Base-by-base conservation (phyloP, 2,113 vertebrate species). In the Myotis yumanensis region DNA sequence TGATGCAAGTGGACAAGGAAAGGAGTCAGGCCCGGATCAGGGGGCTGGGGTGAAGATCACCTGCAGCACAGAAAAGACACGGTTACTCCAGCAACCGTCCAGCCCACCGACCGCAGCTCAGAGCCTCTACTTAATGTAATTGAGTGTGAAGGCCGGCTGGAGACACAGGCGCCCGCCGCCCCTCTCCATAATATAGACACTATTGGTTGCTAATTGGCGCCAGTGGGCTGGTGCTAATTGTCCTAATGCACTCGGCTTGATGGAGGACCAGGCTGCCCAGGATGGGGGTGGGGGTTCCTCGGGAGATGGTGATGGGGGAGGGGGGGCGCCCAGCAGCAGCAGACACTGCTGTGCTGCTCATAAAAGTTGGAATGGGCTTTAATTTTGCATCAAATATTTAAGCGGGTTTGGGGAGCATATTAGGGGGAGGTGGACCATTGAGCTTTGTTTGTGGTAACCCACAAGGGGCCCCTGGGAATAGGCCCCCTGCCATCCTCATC, bases 131-230 rank as follows among this genome's bases (percentile, higher is more conserved):
- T 99, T 99, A 99, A 99, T 99, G 99, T 99, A 99, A 99, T 99
- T 99, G 99, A 99, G 99, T 99, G 99, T 98, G 99, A 99, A 99
- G 99, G 99, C 99, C 99, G 99, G 98, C 99, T 99, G 99, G 99
- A 98, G 98, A 98, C 98, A 98, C 94, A 95, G 98, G 97, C 97
- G 96, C 97, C 95, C 62, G 4, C 95, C 46, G 96, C 97, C 98
- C 98, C 97, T 95, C 81, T 96, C 97, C 98, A 96, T 95, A 97
- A 93, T 90, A 98, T 96, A 98, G 98, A 98, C 98, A 98, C 99
- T 99, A 99, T 99, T 99, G 99, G 99, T 98, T 99, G 99, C 99
- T 99, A 99, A 99, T 99, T 99, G 99, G 99, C 99, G 99, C 99
- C 99, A 99, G 99, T 99, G 99, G 99, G 99, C 99, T 99, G 95